These are phyloP conservation scores for Scaptomyza flava DNA, from an alignment of 2,888 invertebrate genomes.

Conservation along the genomic window DNA sequence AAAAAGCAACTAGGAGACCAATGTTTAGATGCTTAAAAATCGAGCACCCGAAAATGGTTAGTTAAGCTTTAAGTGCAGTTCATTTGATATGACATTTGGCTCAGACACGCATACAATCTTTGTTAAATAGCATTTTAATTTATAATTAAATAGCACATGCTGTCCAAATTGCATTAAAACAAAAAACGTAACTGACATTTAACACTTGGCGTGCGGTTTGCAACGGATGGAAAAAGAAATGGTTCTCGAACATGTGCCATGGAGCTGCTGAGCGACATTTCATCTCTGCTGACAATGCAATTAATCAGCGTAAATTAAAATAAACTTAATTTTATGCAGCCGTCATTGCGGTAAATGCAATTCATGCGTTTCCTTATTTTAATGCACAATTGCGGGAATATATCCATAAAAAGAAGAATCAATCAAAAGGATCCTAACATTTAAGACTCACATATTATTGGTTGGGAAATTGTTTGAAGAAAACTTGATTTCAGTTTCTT, in stretches of 20 bases:
- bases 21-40: constrained; percentile 37
- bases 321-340: constrained; percentile 70
- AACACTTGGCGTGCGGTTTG: constrained; percentile 72
- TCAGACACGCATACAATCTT: constrained; percentile 5
- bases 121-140: constrained; percentile 48
- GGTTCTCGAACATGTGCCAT: constrained; percentile 19
- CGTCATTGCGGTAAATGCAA: constrained; percentile 54
- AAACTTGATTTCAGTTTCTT: too few relatives aligned
- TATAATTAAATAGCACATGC: constrained; percentile 52
- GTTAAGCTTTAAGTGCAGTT: constrained; percentile 23
- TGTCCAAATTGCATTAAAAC: constrained; percentile 55
- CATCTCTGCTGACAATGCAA: constrained; percentile 68
- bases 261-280: constrained; percentile 37
- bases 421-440: too few relatives aligned
- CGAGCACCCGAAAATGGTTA: constrained; percentile 29
- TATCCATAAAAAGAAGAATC: not conserved
- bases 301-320: constrained; percentile 78
- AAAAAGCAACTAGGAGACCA: constrained; percentile 64
- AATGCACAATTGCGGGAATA: constrained; percentile 14
- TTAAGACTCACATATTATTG: too few relatives aligned
- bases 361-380: constrained; percentile 41
- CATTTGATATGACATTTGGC: constrained; percentile 59
- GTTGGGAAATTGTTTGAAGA: too few relatives aligned
- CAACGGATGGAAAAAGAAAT: constrained; percentile 5
- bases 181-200: constrained; percentile 59